Evolutionary conservation across 1,140 invertebrate genomes (phyloP).

Genomic region (Cydia fagiglandana): DNA sequence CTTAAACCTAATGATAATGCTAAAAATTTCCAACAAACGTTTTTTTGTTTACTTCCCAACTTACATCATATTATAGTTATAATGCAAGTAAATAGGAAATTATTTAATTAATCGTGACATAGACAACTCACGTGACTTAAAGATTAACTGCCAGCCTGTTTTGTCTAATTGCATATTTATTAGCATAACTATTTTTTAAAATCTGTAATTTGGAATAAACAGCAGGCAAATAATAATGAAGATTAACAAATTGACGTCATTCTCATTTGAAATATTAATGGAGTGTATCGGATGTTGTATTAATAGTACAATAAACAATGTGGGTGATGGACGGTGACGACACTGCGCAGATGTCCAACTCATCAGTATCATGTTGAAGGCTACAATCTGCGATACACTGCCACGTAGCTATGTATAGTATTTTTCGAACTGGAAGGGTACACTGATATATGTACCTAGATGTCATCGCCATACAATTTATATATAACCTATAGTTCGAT

Average conservation of each 20-base stretch:
- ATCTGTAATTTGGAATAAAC: not conserved
- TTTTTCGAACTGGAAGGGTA: too few relatives aligned
- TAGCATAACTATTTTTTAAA: too few relatives aligned
- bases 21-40: too few relatives aligned
- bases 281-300: slow-evolving; percentile 9
- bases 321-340: not conserved
- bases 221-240: not conserved
- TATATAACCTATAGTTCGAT: too few relatives aligned
- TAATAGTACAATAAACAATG: slow-evolving; percentile 8
- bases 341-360: not conserved
- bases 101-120: too few relatives aligned
- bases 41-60: too few relatives aligned
- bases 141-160: not conserved
- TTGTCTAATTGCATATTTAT: not conserved
- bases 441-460: too few relatives aligned
- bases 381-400: not conserved
- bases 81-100: too few relatives aligned
- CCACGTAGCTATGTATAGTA: not conserved
- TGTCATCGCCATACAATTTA: too few relatives aligned
- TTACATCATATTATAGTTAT: too few relatives aligned
- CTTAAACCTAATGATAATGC: too few relatives aligned
- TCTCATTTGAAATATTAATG: slow-evolving; percentile 4
- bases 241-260: not conserved
- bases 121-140: too few relatives aligned
- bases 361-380: slow-evolving; percentile 10